Conservation (phyloP, 2,113 vertebrate genomes). For the Poeciliopsis occidentalis region DNA sequence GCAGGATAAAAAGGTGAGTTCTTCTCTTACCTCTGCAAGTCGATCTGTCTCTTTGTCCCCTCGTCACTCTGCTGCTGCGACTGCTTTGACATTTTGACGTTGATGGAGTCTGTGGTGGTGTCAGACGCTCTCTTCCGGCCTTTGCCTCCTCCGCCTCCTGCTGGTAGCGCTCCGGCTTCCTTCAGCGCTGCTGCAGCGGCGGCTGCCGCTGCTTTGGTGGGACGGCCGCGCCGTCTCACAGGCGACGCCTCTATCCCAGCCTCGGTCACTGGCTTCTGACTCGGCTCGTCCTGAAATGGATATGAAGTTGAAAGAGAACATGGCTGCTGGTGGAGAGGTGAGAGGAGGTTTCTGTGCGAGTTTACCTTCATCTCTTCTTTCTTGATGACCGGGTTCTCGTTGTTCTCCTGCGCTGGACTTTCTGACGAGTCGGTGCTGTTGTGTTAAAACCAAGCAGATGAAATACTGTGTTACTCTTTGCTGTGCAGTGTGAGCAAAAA, state of each 20-base stretch:
- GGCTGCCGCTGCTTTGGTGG: slow-evolving; percentile 80
- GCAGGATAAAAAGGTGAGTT: not conserved
- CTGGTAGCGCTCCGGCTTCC: slow-evolving; percentile 66
- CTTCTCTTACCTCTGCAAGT: slow-evolving; percentile 89
- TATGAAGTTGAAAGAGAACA: not conserved
- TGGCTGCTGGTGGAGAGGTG: not conserved
- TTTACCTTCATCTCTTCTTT: slow-evolving; percentile 85
- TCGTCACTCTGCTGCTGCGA: slow-evolving; percentile 87
- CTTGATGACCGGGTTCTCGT: slow-evolving; percentile 93
- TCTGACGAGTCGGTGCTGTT: slow-evolving; percentile 86
- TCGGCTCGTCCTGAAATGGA: slow-evolving; percentile 57
- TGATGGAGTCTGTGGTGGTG: slow-evolving; percentile 84
- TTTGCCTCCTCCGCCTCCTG: slow-evolving; percentile 81
- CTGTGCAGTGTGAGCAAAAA: not conserved
- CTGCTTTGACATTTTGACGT: slow-evolving; percentile 94
- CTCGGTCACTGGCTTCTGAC: slow-evolving; percentile 55
- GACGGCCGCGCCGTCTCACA: slow-evolving; percentile 71
- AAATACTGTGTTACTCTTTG: not conserved
- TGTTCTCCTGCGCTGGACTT: slow-evolving; percentile 92
- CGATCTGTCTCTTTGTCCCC: slow-evolving; percentile 92
- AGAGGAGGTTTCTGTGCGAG: not conserved
- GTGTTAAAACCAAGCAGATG: not conserved
- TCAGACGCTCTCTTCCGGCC: slow-evolving; percentile 92
- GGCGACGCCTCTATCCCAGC: slow-evolving; percentile 76
- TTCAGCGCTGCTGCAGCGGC: slow-evolving; percentile 79